Conservation (phyloP, 2,113 vertebrate species). For the Clinocottus analis region DNA sequence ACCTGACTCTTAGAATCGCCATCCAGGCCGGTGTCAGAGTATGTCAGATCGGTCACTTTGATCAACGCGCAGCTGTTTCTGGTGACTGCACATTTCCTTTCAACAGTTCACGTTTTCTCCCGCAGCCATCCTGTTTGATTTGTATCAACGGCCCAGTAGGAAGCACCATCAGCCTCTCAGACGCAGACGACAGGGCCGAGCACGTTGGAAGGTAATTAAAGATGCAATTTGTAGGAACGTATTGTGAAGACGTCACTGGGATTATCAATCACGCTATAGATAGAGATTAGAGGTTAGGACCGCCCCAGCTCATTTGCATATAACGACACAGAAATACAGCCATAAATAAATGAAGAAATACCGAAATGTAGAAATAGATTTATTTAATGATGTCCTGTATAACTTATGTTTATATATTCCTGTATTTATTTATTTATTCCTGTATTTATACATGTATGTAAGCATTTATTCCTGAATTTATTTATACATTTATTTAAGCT, state of each 20-base stretch:
- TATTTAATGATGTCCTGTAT: too few species aligned
- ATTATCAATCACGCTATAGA: too few species aligned
- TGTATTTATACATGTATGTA: too few species aligned
- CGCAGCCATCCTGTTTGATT: constrained; percentile 77
- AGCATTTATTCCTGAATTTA: too few species aligned
- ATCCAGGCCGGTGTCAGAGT: constrained; percentile 59
- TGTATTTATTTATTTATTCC: too few species aligned
- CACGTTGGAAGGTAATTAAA: neutral
- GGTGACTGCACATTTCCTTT: neutral
- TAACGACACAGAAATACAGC: too few species aligned
- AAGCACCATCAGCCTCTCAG: neutral
- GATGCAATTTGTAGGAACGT: neutral
- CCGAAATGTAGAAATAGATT: too few species aligned
- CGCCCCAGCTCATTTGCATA: too few species aligned
- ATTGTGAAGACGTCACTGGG: neutral
- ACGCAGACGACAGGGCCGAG: neutral
- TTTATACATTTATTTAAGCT: too few species aligned
- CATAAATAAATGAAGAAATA: too few species aligned
- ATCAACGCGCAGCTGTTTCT: neutral
- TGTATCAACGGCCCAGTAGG: constrained; percentile 75
- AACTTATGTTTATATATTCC: too few species aligned
- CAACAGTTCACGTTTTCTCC: constrained; percentile 5
- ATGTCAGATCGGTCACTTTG: constrained; percentile 4
- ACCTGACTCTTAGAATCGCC: constrained; percentile 59
- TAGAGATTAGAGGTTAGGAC: too few species aligned